Conservation (phyloP, 2,888 invertebrate genomes). For the Scaptomyza cyrtandrae region DNA sequence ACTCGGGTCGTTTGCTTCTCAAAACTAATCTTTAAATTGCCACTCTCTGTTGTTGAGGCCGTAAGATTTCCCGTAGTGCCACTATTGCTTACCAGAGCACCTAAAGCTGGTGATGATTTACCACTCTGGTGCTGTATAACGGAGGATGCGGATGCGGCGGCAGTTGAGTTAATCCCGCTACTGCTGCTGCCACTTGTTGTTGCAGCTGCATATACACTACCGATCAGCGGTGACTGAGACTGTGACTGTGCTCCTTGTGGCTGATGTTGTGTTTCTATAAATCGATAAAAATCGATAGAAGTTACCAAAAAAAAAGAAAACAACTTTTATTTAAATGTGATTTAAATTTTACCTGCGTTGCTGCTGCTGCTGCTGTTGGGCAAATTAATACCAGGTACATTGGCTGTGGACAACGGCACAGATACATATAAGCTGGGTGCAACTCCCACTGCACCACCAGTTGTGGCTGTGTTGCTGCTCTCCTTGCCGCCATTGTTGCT, state of each 20-base stretch:
- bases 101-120: constrained; percentile 78
- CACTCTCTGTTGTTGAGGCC: constrained; percentile 85
- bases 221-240: constrained; percentile 57
- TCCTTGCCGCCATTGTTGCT: constrained; percentile 47
- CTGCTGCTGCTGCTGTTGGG: constrained; percentile 67
- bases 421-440: constrained; percentile 87
- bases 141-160: constrained; percentile 37
- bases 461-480: constrained; percentile 33
- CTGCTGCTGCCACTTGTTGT: constrained; percentile 9
- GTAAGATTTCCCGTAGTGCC: constrained; percentile 74
- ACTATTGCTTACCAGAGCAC: constrained; percentile 59
- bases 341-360: constrained; percentile 55
- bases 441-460: constrained; percentile 41
- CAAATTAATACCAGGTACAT: constrained; percentile 85
- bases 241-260: constrained; percentile 28
- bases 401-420: constrained; percentile 86
- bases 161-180: constrained; percentile 22
- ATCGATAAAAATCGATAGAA: neutral
- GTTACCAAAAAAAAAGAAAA: neutral
- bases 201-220: constrained; percentile 51
- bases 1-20: constrained; percentile 86
- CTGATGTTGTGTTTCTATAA: constrained; percentile 50
- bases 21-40: constrained; percentile 86
- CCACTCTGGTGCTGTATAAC: constrained; percentile 81
- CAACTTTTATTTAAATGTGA: neutral